Evolutionary conservation across 2,797 vertebrate genomes (phyloP).

Genomic region (Percopsis omiscomaycus): DNA sequence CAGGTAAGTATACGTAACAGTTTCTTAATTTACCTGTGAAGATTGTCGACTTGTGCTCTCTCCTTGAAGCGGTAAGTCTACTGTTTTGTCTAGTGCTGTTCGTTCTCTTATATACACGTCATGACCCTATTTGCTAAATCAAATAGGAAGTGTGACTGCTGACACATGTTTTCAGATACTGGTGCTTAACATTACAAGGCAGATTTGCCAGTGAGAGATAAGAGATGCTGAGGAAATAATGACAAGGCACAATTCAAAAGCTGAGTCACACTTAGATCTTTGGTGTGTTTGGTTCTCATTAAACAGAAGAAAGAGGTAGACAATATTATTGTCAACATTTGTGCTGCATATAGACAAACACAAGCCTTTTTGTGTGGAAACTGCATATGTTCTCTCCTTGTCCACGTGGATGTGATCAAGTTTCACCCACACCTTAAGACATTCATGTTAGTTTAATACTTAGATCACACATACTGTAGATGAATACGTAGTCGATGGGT

Average conservation of each 20-base stretch:
- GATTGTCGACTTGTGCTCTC: not conserved
- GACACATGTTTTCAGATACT: constrained; percentile 31
- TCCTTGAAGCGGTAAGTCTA: not conserved
- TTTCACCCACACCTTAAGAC: too few relatives aligned
- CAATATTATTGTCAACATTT: not conserved
- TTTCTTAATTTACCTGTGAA: constrained; percentile 29
- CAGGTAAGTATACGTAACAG: not conserved
- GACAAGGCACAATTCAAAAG: constrained; percentile 43
- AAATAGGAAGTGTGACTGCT: constrained; percentile 65
- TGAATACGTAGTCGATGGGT: not conserved
- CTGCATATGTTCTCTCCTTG: not conserved
- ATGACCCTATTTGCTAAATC: constrained; percentile 6
- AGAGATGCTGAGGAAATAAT: constrained; percentile 40
- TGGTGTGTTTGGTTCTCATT: not conserved
- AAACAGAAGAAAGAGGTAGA: not conserved
- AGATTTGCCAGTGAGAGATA: constrained; percentile 9
- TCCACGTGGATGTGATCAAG: too few relatives aligned
- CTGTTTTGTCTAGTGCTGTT: constrained; percentile 13
- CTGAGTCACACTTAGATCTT: constrained; percentile 8
- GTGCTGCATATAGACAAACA: not conserved
- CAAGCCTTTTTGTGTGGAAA: not conserved
- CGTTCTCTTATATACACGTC: constrained; percentile 52
- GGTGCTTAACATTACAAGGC: constrained; percentile 60
- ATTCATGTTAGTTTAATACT: too few relatives aligned
- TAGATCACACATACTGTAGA: too few relatives aligned